Conservation (phyloP, 2,888 invertebrate genomes). For the Melanostoma mellinum region DNA sequence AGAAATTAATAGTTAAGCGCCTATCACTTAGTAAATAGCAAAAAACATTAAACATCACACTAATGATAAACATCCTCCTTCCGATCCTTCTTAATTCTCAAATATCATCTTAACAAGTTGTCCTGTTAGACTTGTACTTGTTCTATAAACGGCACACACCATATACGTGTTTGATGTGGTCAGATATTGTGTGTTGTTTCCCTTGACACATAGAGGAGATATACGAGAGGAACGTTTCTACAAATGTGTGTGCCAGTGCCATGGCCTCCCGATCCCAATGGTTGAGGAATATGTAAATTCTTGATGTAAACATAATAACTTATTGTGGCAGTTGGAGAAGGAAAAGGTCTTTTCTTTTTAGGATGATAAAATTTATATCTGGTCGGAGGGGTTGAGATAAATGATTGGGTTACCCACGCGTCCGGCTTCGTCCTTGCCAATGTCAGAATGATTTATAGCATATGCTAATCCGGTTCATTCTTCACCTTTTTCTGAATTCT, state of each 20-base stretch:
- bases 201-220: not conserved
- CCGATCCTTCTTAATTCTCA: conserved; percentile 2
- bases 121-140: not conserved
- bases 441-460: conserved; percentile 12
- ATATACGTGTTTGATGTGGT: conserved; percentile 3
- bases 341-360: conserved; percentile 7
- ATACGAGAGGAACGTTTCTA: not conserved
- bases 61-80: conserved; percentile 10
- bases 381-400: not conserved
- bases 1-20: not conserved
- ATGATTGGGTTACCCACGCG: conserved; percentile 4
- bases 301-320: conserved; percentile 17
- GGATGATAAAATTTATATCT: not conserved
- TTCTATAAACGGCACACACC: conserved; percentile 4
- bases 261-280: conserved; percentile 8
- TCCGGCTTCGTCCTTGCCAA: too few relatives aligned
- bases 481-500: too few relatives aligned
- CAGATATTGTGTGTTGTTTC: conserved; percentile 7
- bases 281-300: conserved; percentile 11
- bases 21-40: not conserved
- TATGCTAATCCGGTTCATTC: not conserved
- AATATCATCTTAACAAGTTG: conserved; percentile 14
- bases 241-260: not conserved
- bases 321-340: conserved; percentile 11
- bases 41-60: not conserved